Conservation (phyloP, 37 sponge, comb jelly and placozoan species). For the Theonella swinhoei region DNA sequence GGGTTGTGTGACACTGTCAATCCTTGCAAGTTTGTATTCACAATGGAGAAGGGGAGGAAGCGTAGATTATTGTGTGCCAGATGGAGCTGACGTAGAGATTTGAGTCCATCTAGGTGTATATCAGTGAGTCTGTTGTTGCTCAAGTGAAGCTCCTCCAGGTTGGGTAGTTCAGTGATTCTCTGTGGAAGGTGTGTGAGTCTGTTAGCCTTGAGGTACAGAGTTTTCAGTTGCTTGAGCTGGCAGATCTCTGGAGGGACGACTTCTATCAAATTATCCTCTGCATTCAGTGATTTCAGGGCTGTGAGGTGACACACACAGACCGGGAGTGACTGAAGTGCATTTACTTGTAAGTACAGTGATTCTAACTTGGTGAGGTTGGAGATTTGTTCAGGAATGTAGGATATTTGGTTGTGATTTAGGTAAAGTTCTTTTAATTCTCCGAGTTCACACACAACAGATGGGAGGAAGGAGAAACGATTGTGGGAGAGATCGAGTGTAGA, state of each 20-base stretch:
- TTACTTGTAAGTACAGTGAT: conserved; percentile 31
- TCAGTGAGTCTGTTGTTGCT: conserved; percentile 28
- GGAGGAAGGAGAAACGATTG: conserved; percentile 36
- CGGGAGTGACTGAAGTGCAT: conserved; percentile 24
- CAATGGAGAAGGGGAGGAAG: conserved; percentile 32
- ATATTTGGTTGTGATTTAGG: conserved; percentile 30
- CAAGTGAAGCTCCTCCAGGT: conserved; percentile 40
- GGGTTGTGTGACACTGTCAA: conserved; percentile 56
- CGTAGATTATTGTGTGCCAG: conserved; percentile 45
- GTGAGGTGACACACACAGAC: conserved; percentile 5
- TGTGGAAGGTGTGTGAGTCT: conserved; percentile 4
- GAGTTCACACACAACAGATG: conserved; percentile 37
- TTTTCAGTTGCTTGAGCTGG: conserved; percentile 17
- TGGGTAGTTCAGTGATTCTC: conserved; percentile 11
- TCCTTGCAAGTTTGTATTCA: conserved; percentile 17
- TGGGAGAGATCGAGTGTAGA: conserved; percentile 41
- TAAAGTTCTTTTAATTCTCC: conserved; percentile 19
- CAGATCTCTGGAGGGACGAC: conserved; percentile 43
- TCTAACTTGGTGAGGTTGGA: conserved; percentile 3
- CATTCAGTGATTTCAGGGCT: conserved; percentile 14
- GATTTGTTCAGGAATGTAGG: conserved; percentile 16
- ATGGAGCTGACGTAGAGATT: conserved; percentile 45
- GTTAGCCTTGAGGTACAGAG: conserved; percentile 39
- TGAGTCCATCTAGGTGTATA: conserved; percentile 19
- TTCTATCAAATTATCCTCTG: conserved; percentile 45